Evolutionary conservation across 2,888 invertebrate species (phyloP).

Genomic region (Lutraria lutraria): DNA sequence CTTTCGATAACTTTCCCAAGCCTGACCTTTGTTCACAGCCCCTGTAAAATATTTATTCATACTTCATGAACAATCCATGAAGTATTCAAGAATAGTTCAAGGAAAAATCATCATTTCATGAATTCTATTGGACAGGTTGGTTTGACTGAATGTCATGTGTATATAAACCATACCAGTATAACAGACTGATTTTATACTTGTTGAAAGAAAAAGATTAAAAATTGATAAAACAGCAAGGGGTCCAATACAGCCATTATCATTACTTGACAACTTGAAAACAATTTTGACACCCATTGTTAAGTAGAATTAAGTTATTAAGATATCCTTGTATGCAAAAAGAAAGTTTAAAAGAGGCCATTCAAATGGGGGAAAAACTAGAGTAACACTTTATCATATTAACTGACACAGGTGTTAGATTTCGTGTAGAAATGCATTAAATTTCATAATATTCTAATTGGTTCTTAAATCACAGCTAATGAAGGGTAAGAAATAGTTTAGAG

Average conservation of each 20-base stretch:
- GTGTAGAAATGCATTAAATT: background rate
- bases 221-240: constrained; percentile 28
- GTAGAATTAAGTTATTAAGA: constrained; percentile 25
- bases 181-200: background rate
- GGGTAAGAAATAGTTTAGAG: background rate
- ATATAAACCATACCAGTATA: background rate
- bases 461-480: background rate
- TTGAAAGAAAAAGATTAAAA: background rate
- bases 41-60: too few relatives aligned
- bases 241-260: constrained; percentile 19
- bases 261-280: constrained; percentile 28
- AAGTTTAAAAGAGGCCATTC: constrained; percentile 4
- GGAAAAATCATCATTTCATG: too few relatives aligned
- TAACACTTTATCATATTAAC: constrained; percentile 12
- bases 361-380: constrained; percentile 24
- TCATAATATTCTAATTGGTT: background rate
- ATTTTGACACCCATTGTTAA: constrained; percentile 45
- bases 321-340: background rate
- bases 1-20: too few relatives aligned
- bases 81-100: too few relatives aligned
- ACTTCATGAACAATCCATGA: too few relatives aligned
- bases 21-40: too few relatives aligned
- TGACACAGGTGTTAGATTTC: constrained; percentile 20
- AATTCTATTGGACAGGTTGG: too few relatives aligned
- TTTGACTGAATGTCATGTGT: too few relatives aligned